Percentiles rank a stretch among this genome's conserved stretches.
Conservation (phyloP, 2,888 invertebrate genomes). For the Patella caerulea region DNA sequence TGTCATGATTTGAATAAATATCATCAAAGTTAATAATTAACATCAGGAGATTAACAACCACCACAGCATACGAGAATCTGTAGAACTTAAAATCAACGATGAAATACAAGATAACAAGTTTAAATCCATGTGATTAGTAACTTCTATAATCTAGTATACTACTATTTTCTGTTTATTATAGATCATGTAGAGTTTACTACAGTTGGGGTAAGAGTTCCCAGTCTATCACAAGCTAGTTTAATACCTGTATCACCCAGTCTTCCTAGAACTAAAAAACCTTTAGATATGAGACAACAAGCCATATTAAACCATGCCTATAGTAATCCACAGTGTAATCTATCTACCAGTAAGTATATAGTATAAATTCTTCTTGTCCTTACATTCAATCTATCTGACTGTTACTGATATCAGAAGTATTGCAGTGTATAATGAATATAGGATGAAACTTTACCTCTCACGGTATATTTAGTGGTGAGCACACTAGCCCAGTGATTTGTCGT, state of each 20-base stretch:
- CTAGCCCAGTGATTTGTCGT: too few relatives aligned
- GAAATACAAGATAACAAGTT: too few relatives aligned
- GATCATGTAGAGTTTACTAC: conserved; percentile 60
- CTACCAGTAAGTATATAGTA: conserved; percentile 32
- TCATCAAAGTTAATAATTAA: neutral
- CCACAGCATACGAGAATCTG: neutral
- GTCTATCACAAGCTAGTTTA: conserved; percentile 55
- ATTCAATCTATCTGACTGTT: too few relatives aligned
- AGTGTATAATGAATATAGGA: too few relatives aligned
- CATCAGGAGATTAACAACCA: neutral
- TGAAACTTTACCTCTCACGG: too few relatives aligned
- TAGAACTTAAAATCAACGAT: neutral
- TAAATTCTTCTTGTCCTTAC: too few relatives aligned
- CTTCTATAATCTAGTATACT: neutral
- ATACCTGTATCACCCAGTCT: conserved; percentile 46
- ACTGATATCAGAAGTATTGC: too few relatives aligned
- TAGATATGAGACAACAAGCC: conserved; percentile 61
- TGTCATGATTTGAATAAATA: too few relatives aligned
- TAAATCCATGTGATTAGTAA: too few relatives aligned
- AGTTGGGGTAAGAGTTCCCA: conserved; percentile 51
- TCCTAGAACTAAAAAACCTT: conserved; percentile 46
- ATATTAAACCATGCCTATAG: conserved; percentile 65
- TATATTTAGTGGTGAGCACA: too few relatives aligned
- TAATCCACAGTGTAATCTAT: conserved; percentile 60
- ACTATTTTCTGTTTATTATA: conserved; percentile 22